Base-by-base conservation (phyloP, 2,113 vertebrate genomes). In the Eupsittula cactorum region DNA sequence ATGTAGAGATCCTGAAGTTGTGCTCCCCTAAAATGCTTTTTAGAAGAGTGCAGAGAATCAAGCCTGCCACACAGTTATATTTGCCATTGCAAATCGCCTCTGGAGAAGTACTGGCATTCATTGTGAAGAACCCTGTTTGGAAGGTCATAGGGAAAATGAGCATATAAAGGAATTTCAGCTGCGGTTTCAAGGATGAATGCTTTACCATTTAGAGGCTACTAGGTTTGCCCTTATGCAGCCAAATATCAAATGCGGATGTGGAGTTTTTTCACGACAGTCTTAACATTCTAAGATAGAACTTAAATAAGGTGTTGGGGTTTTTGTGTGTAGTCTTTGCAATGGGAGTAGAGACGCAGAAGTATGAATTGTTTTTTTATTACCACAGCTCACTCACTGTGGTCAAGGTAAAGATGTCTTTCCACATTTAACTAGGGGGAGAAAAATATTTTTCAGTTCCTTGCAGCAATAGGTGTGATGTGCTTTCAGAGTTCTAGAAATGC, bases 361-460 rank as follows among this genome's bases (percentile, higher is more conserved):
- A 60, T 8, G 50, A 44, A 11, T 59, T 31, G 11, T 21, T 65
- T 79, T 57, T 21, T 49, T 68, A 8, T 19, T 82, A 60, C 23
- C 49, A 47, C 33, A 74, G 35, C 55, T 75, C 11, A 0, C 10
- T 50, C 23, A 10, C 63, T 69, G 44, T 63, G 47, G 29, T 10
- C 16, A 41, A 62, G n/a, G 41, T 39, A 67, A 44, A 42, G 4
- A 50, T 11, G 11, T 46, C 47, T 9, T 81, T 77, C 46, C 17
- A 29, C 8, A 2, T 64, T 50, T 64, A 67, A 16, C 7, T 59
- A 3, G 6, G 16, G 3, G 14, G 6, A 1, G 1, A 3, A 19
- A 47, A 86, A 10, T 14, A 15, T 18, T 52, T 77, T 37, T 78
- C 15, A 44, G 46, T 49, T 91, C 19, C 35, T 52, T 86, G 24